Conservation (phyloP, 2,113 vertebrate genomes). For the Percopsis transmontana region DNA sequence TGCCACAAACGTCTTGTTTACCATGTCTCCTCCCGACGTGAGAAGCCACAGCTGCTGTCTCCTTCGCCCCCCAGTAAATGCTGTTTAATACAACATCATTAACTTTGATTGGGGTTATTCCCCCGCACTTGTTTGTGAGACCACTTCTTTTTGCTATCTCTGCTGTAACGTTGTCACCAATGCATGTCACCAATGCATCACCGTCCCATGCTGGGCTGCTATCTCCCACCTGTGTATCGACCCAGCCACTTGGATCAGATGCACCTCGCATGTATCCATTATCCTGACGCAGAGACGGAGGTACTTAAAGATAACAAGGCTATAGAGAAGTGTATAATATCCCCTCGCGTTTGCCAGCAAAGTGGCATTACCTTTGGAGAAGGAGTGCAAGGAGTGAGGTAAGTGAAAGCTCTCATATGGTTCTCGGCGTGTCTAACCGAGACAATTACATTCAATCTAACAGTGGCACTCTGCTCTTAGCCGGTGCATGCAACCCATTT, state of each 20-base stretch:
- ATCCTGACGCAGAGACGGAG: constrained; percentile 51
- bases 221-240: constrained; percentile 22
- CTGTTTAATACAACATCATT: constrained; percentile 57
- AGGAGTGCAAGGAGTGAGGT: constrained; percentile 14
- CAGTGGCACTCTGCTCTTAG: constrained; percentile 37
- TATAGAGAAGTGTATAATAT: constrained; percentile 45
- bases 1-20: constrained; percentile 49
- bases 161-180: constrained; percentile 43
- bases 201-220: constrained; percentile 14
- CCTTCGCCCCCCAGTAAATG: constrained; percentile 52
- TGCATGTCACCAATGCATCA: constrained; percentile 16
- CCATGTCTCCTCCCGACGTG: constrained; percentile 30
- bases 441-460: constrained; percentile 55
- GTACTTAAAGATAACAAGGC: constrained; percentile 49
- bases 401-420: constrained; percentile 41
- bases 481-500: constrained; percentile 33
- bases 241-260: constrained; percentile 45
- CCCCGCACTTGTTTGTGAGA: constrained; percentile 35
- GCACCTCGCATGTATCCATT: constrained; percentile 52
- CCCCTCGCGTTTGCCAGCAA: constrained; percentile 26
- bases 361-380: constrained; percentile 37
- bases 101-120: constrained; percentile 68
- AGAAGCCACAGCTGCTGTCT: constrained; percentile 60
- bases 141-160: constrained; percentile 63
- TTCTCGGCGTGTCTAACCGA: constrained; percentile 47